Evolutionary conservation across 2,113 vertebrate genomes (phyloP).

Genomic region (Rattus rattus): DNA sequence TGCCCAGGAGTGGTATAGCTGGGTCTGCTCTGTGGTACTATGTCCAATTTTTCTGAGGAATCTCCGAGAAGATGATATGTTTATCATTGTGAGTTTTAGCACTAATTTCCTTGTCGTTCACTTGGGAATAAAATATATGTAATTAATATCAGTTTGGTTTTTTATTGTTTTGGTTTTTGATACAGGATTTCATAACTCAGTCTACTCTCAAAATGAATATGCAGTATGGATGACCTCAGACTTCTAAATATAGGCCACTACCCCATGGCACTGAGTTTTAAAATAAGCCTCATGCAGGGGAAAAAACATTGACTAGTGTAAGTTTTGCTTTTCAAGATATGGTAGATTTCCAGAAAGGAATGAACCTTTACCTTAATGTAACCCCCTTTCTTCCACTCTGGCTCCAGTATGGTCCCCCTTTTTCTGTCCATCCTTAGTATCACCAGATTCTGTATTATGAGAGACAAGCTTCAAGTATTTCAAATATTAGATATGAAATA

Average conservation of each 20-base stretch:
- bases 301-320: background rate
- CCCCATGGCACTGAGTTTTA: background rate
- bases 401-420: background rate
- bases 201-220: background rate
- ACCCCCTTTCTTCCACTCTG: background rate
- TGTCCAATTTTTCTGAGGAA: no score
- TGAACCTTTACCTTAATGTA: background rate
- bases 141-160: background rate
- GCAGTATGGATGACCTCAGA: background rate
- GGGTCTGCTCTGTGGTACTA: no score
- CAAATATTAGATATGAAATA: background rate
- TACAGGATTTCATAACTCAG: background rate
- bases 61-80: no score
- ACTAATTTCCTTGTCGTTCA: constrained; percentile 11
- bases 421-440: background rate
- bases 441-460: background rate
- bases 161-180: background rate
- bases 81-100: background rate
- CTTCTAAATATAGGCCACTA: background rate
- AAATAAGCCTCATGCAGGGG: background rate
- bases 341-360: background rate
- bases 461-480: background rate
- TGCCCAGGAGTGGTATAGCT: no score
- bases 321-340: background rate
- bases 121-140: background rate